Percentiles rank a stretch among this genome's conserved stretches.
phyloP scores from a whole-genome alignment of 2,113 vertebrate species.

The Myotis yumanensis region DNA sequence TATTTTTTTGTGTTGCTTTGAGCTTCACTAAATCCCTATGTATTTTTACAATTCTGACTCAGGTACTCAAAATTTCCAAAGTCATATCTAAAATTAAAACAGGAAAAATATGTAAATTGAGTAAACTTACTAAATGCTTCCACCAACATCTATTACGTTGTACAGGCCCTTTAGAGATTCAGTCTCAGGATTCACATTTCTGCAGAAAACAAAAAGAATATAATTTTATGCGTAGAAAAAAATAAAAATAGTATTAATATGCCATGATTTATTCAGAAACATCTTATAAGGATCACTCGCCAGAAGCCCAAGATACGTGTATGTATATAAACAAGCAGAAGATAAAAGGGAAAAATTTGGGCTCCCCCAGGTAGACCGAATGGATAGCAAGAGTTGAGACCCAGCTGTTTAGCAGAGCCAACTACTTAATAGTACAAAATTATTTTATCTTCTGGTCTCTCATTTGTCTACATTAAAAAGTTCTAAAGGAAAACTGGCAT shows the following conservation, averaged over 20 bases:
- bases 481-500: slow-evolving; percentile 12
- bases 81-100: slow-evolving; percentile 16
- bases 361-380: not conserved
- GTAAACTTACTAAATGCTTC: slow-evolving; percentile 83
- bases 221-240: slow-evolving; percentile 59
- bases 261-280: not conserved
- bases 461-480: not conserved
- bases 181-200: slow-evolving; percentile 70
- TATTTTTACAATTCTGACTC: slow-evolving; percentile 17
- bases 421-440: not conserved
- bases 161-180: slow-evolving; percentile 66
- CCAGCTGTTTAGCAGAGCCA: not conserved
- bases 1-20: not conserved
- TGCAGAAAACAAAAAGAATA: slow-evolving; percentile 75
- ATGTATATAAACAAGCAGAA: slow-evolving; percentile 4
- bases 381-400: not conserved
- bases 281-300: not conserved
- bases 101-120: slow-evolving; percentile 43
- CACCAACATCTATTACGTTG: slow-evolving; percentile 74
- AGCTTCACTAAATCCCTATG: slow-evolving; percentile 1
- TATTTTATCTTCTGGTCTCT: not conserved
- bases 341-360: not conserved
- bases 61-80: slow-evolving; percentile 43
- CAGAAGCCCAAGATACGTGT: not conserved
- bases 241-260: not conserved